A percentile compares a stretch with the other conserved stretches of the same genome.
phyloP scores from a whole-genome alignment of 1,140 invertebrate species.

The Diachasmimorpha longicaudata region DNA sequence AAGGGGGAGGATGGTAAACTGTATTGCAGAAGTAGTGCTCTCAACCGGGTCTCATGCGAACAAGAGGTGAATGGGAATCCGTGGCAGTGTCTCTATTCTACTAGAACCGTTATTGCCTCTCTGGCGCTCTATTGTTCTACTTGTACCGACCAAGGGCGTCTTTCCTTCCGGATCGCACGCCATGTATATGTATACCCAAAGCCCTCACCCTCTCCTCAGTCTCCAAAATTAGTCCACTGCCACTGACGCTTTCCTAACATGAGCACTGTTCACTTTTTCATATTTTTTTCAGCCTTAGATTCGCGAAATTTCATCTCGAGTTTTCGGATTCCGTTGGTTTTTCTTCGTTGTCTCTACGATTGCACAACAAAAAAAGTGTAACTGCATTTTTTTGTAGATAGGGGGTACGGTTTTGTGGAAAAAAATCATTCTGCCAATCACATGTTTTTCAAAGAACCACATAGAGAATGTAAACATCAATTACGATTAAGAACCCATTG shows the following conservation, averaged over 20 bases:
- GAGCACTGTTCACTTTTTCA: background rate
- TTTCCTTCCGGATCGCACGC: background rate
- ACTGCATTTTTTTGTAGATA: background rate
- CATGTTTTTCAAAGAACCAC: too few relatives aligned
- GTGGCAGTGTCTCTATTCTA: conserved; percentile 4
- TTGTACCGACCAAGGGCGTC: conserved; percentile 1
- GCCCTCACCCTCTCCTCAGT: background rate
- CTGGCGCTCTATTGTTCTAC: conserved; percentile 1
- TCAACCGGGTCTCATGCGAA: background rate
- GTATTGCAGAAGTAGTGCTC: conserved; percentile 4
- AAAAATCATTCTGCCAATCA: too few relatives aligned
- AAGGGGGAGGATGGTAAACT: background rate
- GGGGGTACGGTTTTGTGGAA: too few relatives aligned
- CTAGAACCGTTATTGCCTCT: conserved; percentile 7
- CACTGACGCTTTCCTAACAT: background rate
- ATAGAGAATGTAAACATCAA: too few relatives aligned
- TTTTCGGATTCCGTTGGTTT: background rate
- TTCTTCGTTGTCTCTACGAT: background rate
- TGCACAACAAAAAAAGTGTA: background rate
- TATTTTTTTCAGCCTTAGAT: background rate
- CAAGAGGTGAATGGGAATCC: conserved; percentile 6
- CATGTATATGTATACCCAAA: background rate
- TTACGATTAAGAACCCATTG: too few relatives aligned
- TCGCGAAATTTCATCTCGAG: background rate
- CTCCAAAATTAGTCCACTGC: background rate